These are phyloP conservation scores for Torymus auratus DNA, from an alignment of 2,888 invertebrate species.

Conservation along the genomic window DNA sequence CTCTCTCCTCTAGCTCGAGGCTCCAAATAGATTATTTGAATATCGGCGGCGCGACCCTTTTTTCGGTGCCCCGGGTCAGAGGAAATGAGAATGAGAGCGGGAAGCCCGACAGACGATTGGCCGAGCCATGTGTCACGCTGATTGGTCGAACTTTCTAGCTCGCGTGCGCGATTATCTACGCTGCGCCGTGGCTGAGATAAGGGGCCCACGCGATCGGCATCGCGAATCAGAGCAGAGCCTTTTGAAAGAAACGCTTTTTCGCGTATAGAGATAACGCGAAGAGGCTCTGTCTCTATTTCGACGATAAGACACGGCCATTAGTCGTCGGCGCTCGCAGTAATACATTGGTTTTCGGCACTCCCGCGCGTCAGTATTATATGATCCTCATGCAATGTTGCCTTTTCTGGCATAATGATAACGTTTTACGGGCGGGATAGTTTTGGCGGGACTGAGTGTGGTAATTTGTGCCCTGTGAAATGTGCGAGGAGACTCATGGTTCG, in stretches of 20 bases:
- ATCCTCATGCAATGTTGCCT: neutral
- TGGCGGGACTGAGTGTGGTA: too few relatives aligned
- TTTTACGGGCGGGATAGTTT: neutral
- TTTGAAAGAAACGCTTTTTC: too few relatives aligned
- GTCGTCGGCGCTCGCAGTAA: too few relatives aligned
- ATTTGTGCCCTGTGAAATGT: too few relatives aligned
- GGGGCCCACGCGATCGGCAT: too few relatives aligned
- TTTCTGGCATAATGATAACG: neutral
- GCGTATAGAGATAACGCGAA: too few relatives aligned
- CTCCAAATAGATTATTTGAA: slow-evolving; percentile 71
- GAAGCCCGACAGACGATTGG: neutral
- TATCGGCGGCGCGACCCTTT: slow-evolving; percentile 62
- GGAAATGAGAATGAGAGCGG: slow-evolving; percentile 1
- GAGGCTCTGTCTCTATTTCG: too few relatives aligned
- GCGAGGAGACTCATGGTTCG: neutral
- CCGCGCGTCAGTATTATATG: too few relatives aligned
- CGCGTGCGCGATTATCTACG: neutral
- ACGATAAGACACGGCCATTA: too few relatives aligned
- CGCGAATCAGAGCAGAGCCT: too few relatives aligned
- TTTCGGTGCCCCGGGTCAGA: neutral
- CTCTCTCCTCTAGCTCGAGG: slow-evolving; percentile 24
- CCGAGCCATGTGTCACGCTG: neutral
- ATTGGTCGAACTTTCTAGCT: neutral
- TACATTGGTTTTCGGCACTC: too few relatives aligned
- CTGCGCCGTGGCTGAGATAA: too few relatives aligned